phyloP scores from a whole-genome alignment of 2,113 vertebrate species.

The Uria aalge region DNA sequence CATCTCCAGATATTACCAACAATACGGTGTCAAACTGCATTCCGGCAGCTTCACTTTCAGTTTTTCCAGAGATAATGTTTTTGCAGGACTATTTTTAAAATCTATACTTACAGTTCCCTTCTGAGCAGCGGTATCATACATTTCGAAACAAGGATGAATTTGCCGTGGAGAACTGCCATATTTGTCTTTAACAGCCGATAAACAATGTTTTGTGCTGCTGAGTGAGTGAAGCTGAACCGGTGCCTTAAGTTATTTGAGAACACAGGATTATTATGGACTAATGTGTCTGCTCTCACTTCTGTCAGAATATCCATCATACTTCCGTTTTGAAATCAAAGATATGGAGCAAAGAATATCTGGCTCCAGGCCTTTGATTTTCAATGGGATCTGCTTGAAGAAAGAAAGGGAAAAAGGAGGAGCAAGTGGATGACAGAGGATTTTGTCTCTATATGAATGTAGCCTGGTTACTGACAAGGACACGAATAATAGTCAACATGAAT shows the following conservation, averaged over 20 bases:
- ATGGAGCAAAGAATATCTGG: background rate
- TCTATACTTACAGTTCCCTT: background rate
- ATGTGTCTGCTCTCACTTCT: background rate
- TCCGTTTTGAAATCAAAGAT: background rate
- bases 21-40: background rate
- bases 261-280: background rate
- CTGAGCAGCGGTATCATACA: background rate
- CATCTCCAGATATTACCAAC: background rate
- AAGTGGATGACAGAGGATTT: background rate
- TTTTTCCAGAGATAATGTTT: slow-evolving; percentile 6
- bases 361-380: background rate
- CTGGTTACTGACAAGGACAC: background rate
- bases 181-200: slow-evolving; percentile 33
- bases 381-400: background rate
- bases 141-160: slow-evolving; percentile 52
- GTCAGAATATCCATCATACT: slow-evolving; percentile 10
- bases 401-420: background rate
- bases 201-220: slow-evolving; percentile 22
- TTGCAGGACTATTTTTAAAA: slow-evolving; percentile 29
- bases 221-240: background rate
- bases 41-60: background rate
- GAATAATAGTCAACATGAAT: background rate
- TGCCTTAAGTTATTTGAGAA: slow-evolving; percentile 5
- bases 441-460: background rate
- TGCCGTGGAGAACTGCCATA: background rate